Conservation (phyloP, 2,113 vertebrate species). For the Engystomops pustulosus region DNA sequence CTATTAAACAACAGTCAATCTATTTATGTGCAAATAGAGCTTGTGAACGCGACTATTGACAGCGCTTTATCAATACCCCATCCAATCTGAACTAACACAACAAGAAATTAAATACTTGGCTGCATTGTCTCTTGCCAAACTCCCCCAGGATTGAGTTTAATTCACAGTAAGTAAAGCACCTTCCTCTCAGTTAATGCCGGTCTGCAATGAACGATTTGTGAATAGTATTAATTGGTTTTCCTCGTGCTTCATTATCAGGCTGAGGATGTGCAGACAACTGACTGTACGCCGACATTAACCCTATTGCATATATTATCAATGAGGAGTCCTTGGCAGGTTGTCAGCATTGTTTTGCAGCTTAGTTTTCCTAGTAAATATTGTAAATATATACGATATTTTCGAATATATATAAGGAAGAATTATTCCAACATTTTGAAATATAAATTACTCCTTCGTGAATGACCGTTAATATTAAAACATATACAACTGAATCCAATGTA, state of each 20-base stretch:
- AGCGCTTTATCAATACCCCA: conserved; percentile 87
- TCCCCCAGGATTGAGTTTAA: conserved; percentile 55
- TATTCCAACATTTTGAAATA: not conserved
- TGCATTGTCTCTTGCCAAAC: conserved; percentile 68
- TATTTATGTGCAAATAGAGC: conserved; percentile 90
- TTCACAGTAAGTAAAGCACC: conserved; percentile 38
- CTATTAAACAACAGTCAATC: conserved; percentile 99
- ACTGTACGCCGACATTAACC: conserved; percentile 66
- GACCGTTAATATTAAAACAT: not conserved
- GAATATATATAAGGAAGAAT: conserved; percentile 60
- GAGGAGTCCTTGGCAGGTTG: conserved; percentile 64
- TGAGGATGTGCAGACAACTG: conserved; percentile 36
- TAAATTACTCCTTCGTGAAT: too few species aligned
- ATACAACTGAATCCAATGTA: not conserved
- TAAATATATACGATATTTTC: conserved; percentile 62
- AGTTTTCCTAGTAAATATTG: too few species aligned
- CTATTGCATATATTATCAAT: conserved; percentile 70
- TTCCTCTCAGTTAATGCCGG: conserved; percentile 56
- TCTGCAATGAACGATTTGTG: conserved; percentile 64
- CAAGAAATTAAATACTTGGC: conserved; percentile 78
- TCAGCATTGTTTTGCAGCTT: conserved; percentile 61
- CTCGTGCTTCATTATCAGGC: conserved; percentile 43
- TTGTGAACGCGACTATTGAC: conserved; percentile 87
- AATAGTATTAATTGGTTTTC: conserved; percentile 58
- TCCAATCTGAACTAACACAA: conserved; percentile 81